Conservation (phyloP, 2,888 invertebrate genomes). For the Hirtodrosophila cameraria region DNA sequence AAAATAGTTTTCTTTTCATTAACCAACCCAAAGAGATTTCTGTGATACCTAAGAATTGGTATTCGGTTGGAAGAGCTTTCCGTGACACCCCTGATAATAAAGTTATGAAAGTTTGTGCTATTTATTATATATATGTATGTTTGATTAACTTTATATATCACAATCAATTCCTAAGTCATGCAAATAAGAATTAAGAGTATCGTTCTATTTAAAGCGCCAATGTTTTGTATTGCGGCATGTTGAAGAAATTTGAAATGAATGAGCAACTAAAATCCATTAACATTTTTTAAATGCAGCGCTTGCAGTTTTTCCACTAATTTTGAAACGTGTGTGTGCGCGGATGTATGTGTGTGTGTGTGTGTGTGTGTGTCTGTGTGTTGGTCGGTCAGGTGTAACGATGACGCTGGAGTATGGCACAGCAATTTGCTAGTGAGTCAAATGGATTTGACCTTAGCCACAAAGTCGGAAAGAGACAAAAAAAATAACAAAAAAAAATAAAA, state of each 20-base stretch:
- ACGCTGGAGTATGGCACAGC: slow-evolving; percentile 63
- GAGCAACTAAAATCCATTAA: slow-evolving; percentile 65
- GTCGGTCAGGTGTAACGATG: slow-evolving; percentile 70
- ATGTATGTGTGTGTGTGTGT: slow-evolving; percentile 5
- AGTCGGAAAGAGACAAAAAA: slow-evolving; percentile 38
- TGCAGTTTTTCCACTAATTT: slow-evolving; percentile 75
- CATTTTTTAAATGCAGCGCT: slow-evolving; percentile 77
- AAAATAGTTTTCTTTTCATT: too few relatives aligned
- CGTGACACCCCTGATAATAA: too few relatives aligned
- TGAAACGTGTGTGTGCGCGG: slow-evolving; percentile 10
- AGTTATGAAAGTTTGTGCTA: too few relatives aligned
- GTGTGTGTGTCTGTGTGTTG: slow-evolving; percentile 24
- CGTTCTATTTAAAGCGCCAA: slow-evolving; percentile 29
- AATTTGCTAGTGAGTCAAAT: slow-evolving; percentile 79
- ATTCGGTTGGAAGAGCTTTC: too few relatives aligned
- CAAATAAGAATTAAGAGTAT: not conserved
- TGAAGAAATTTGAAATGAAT: slow-evolving; percentile 28
- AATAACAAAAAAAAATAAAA: too few relatives aligned
- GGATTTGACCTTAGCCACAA: slow-evolving; percentile 77
- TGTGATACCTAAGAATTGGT: too few relatives aligned
- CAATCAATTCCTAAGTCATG: too few relatives aligned
- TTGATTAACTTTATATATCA: too few relatives aligned
- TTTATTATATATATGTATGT: too few relatives aligned
- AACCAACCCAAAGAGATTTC: too few relatives aligned
- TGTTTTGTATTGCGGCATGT: slow-evolving; percentile 20